These are phyloP conservation scores for Pogoniulus pusillus DNA, from an alignment of 2,797 vertebrate species.

Conservation along the genomic window DNA sequence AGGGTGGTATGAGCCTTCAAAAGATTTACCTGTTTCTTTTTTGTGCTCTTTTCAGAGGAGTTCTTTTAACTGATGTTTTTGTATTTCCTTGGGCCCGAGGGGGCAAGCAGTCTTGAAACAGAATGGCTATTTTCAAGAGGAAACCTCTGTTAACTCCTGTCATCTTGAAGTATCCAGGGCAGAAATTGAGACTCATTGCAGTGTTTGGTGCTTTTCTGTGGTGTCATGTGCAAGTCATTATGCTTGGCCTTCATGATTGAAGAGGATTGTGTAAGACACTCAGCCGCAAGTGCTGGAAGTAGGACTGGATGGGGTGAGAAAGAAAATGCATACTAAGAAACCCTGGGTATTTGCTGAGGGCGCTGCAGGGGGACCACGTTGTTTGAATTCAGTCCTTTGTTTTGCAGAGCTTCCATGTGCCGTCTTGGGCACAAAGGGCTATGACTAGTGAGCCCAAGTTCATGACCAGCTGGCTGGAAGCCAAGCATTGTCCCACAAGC, in stretches of 20 bases:
- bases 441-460: neutral
- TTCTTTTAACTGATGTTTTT: neutral
- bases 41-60: neutral
- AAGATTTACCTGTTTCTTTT: neutral
- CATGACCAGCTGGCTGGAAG: neutral
- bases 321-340: neutral
- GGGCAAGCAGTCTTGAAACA: neutral
- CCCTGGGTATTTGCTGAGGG: neutral
- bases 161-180: neutral
- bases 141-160: neutral
- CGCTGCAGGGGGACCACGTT: rapidly evolving
- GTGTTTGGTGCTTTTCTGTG: neutral
- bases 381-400: neutral
- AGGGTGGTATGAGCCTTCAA: neutral
- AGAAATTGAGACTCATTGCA: neutral
- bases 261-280: neutral
- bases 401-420: rapidly evolving
- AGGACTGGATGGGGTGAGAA: neutral
- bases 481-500: neutral
- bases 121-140: neutral
- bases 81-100: neutral
- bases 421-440: neutral
- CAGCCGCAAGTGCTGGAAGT: neutral
- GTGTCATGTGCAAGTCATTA: neutral
- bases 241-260: neutral